Percentiles rank a stretch among this genome's conserved stretches.
These are phyloP conservation scores for Rutilus rutilus DNA, from an alignment of 2,113 vertebrate species.

Conservation along the genomic window DNA sequence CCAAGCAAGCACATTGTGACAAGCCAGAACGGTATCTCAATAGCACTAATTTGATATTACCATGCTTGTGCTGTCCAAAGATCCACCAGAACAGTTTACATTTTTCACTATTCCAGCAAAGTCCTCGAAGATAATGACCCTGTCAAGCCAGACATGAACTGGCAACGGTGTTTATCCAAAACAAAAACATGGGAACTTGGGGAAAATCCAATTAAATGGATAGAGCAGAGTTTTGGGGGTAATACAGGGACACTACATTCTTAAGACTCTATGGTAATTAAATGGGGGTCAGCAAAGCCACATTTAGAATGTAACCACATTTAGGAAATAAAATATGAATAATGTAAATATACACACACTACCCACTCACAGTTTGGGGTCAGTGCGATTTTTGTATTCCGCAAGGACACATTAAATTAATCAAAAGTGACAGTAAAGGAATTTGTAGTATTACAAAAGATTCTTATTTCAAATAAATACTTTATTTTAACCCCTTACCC, in stretches of 20 bases:
- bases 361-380: too few species aligned
- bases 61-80: not conserved
- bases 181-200: not conserved
- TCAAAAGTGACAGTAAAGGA: too few species aligned
- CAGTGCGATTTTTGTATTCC: too few species aligned
- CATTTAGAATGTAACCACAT: too few species aligned
- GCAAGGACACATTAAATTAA: too few species aligned
- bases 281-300: not conserved
- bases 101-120: conserved; percentile 1
- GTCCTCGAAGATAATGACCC: conserved; percentile 21
- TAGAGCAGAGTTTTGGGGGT: not conserved
- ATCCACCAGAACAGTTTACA: not conserved
- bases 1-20: conserved; percentile 11
- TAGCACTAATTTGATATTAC: not conserved
- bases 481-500: too few species aligned
- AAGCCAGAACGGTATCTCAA: not conserved
- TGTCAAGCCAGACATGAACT: not conserved
- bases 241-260: not conserved
- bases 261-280: not conserved
- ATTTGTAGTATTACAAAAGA: too few species aligned
- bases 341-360: too few species aligned
- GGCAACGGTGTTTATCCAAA: not conserved
- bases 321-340: too few species aligned
- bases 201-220: not conserved
- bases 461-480: too few species aligned